Conservation (phyloP, 2,797 vertebrate genomes). For the Pitangus sulphuratus region DNA sequence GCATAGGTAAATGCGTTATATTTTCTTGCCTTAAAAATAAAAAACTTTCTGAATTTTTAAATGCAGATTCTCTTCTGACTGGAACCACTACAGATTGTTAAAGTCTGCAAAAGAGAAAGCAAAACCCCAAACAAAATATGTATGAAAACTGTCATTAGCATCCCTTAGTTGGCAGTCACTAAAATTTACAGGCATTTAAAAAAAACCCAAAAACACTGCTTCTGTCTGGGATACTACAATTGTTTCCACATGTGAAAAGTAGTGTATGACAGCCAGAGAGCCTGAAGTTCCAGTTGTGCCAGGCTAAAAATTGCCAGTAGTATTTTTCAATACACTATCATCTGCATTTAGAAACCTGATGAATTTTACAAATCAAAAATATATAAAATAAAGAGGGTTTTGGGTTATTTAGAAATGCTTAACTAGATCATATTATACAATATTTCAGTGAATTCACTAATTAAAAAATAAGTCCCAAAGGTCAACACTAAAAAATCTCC, state of each 20-base stretch:
- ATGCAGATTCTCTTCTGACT: not conserved
- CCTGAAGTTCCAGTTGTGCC: not conserved
- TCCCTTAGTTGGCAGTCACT: not conserved
- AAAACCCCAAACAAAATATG: not conserved
- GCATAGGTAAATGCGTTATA: not conserved
- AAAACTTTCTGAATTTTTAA: not conserved
- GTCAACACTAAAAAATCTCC: not conserved
- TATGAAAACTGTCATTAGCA: not conserved
- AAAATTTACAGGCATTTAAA: conserved; percentile 8
- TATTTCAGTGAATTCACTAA: not conserved
- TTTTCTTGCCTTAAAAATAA: not conserved
- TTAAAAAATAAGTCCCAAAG: not conserved
- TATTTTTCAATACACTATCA: not conserved
- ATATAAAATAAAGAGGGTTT: not conserved
- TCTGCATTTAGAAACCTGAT: not conserved
- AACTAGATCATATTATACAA: not conserved
- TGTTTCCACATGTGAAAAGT: conserved; percentile 44
- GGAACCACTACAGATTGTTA: not conserved
- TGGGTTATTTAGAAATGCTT: not conserved
- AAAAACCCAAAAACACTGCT: not conserved
- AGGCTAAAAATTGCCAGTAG: not conserved
- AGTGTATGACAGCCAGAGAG: not conserved
- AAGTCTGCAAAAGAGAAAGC: not conserved
- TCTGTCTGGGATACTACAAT: conserved; percentile 26
- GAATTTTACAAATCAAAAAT: not conserved